These are phyloP conservation scores for Aphidoletes aphidimyza DNA, from an alignment of 2,888 invertebrate genomes.

Conservation along the genomic window DNA sequence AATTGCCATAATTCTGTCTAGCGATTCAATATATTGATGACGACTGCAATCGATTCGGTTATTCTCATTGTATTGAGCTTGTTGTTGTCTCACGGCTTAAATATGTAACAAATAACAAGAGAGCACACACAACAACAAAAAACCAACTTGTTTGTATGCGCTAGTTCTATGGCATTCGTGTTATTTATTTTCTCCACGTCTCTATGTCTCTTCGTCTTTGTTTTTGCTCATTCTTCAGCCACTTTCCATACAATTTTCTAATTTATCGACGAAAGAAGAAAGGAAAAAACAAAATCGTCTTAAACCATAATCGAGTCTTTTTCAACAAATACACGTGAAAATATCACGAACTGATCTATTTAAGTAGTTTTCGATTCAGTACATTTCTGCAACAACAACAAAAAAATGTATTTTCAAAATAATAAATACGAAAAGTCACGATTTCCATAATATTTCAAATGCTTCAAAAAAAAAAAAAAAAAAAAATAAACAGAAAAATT, in stretches of 20 bases:
- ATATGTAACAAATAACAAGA: conserved; percentile 34
- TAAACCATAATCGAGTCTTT: too few relatives aligned
- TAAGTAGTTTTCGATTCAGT: not conserved
- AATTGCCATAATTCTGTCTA: not conserved
- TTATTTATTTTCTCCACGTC: too few relatives aligned
- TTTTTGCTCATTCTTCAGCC: too few relatives aligned
- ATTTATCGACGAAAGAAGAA: not conserved
- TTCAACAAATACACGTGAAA: not conserved
- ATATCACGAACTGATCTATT: not conserved
- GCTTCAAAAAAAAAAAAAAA: not conserved
- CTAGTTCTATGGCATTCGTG: not conserved
- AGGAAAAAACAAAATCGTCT: not conserved
- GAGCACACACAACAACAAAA: too few relatives aligned
- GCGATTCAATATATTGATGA: conserved; percentile 7
- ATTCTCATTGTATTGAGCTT: not conserved
- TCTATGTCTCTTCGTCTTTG: too few relatives aligned
- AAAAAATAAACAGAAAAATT: not conserved
- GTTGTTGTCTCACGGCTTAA: conserved; percentile 12
- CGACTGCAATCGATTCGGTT: not conserved
- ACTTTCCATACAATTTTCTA: not conserved
- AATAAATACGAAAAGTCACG: conserved; percentile 33
- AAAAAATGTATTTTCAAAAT: conserved; percentile 10
- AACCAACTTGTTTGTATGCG: conserved; percentile 38
- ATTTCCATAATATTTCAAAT: not conserved
- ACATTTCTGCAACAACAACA: too few relatives aligned